Evolutionary conservation across 2,113 vertebrate species (phyloP).

Genomic region (Ancistrus triradiatus): DNA sequence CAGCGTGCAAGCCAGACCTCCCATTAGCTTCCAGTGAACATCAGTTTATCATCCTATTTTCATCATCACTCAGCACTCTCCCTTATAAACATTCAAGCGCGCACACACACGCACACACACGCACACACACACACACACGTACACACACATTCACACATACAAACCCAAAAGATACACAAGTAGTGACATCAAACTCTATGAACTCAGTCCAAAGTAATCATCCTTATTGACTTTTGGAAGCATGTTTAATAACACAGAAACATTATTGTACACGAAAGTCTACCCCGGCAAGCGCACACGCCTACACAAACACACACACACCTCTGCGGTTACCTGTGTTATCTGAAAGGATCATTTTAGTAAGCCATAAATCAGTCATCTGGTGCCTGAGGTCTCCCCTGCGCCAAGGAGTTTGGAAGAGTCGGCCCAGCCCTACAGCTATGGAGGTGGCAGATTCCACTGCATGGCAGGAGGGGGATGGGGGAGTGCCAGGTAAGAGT

Average conservation of each 20-base stretch:
- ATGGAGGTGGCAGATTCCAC: constrained; percentile 61
- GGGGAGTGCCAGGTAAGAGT: constrained; percentile 57
- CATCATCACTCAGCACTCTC: constrained; percentile 34
- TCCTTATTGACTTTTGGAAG: constrained; percentile 64
- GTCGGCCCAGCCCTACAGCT: constrained; percentile 69
- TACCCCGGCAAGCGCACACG: constrained; percentile 59
- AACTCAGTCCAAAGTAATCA: constrained; percentile 52
- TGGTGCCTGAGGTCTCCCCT: constrained; percentile 51
- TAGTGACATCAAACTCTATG: constrained; percentile 41
- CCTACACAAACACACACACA: constrained; percentile 60
- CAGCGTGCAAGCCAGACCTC: constrained; percentile 54
- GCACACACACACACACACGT: constrained; percentile 27
- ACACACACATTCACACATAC: constrained; percentile 3
- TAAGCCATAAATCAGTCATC: constrained; percentile 71
- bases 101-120: constrained; percentile 17
- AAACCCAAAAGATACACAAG: constrained; percentile 13
- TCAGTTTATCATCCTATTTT: constrained; percentile 44
- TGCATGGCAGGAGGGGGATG: constrained; percentile 47
- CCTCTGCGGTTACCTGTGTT: constrained; percentile 62
- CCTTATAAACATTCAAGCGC: constrained; percentile 28
- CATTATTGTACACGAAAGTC: constrained; percentile 53
- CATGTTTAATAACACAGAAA: constrained; percentile 59
- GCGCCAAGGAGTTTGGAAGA: constrained; percentile 46
- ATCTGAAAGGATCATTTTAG: constrained; percentile 65
- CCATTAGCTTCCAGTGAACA: constrained; percentile 56